These are phyloP conservation scores for Drosophila pseudotakahashii DNA, from an alignment of 2,888 invertebrate species.

Conservation along the genomic window DNA sequence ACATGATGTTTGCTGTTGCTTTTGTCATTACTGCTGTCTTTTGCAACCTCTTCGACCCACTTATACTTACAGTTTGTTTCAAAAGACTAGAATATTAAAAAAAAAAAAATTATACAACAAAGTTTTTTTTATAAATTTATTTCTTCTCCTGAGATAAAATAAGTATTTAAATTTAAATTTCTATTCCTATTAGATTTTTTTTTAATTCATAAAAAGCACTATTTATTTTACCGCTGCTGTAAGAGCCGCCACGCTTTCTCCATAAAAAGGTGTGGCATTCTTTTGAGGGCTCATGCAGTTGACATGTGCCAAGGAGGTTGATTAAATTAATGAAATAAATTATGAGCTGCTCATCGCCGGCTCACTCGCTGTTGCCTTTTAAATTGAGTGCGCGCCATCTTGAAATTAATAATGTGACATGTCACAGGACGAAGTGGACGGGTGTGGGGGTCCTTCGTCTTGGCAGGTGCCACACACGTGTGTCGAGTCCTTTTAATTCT, in stretches of 20 bases:
- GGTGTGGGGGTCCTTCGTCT: neutral
- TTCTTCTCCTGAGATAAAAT: too few species aligned
- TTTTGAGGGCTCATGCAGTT: conserved; percentile 63
- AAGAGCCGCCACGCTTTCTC: conserved; percentile 15
- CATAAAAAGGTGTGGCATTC: conserved; percentile 65
- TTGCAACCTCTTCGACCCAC: conserved; percentile 40
- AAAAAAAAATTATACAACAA: too few species aligned
- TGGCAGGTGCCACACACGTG: conserved; percentile 38
- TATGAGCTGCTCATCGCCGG: conserved; percentile 63
- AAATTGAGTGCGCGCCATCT: conserved; percentile 78
- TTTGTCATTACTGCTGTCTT: conserved; percentile 41
- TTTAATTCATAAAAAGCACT: neutral
- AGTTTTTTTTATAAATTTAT: too few species aligned
- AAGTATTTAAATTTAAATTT: too few species aligned
- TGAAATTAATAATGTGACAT: conserved; percentile 75
- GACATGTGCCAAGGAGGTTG: conserved; percentile 76
- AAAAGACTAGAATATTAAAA: neutral
- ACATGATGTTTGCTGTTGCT: conserved; percentile 55
- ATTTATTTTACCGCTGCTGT: neutral
- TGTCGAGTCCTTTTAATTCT: conserved; percentile 56
- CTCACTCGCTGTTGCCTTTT: conserved; percentile 50
- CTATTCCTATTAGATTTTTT: too few species aligned
- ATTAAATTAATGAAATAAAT: conserved; percentile 80
- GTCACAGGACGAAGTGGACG: conserved; percentile 6
- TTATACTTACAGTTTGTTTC: neutral